These are phyloP conservation scores for Scartelaos histophorus DNA, from an alignment of 2,113 vertebrate species.

Conservation along the genomic window DNA sequence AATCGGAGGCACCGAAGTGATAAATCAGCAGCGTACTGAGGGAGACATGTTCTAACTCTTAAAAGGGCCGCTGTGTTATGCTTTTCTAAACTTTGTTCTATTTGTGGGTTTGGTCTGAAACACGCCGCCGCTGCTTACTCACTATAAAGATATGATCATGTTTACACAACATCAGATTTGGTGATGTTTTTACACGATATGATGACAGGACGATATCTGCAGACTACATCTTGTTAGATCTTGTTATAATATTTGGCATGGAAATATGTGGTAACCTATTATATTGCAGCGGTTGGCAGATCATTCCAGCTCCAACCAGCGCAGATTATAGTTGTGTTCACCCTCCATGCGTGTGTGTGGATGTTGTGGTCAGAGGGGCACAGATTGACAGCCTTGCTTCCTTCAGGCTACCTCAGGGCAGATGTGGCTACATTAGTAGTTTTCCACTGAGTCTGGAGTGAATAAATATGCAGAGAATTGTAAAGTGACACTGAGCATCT, in stretches of 20 bases:
- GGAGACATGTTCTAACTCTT: not conserved
- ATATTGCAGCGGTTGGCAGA: not conserved
- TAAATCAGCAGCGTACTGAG: not conserved
- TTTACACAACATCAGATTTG: not conserved
- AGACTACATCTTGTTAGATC: not conserved
- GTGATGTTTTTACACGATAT: not conserved
- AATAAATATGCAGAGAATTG: not conserved
- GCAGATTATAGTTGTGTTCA: not conserved
- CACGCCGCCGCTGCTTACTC: not conserved
- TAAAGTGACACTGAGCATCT: not conserved
- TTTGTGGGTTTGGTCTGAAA: not conserved
- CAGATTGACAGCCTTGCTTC: not conserved
- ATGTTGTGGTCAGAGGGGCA: not conserved
- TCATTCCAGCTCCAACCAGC: not conserved
- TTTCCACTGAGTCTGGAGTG: not conserved
- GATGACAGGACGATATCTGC: not conserved
- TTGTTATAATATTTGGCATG: not conserved
- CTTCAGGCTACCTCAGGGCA: not conserved
- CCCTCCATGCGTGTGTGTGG: not conserved
- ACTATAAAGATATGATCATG: not conserved
- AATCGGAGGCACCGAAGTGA: not conserved
- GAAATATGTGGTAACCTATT: not conserved
- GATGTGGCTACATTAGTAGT: not conserved
- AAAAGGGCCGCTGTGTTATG: not conserved
- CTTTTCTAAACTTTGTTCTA: not conserved